These are phyloP conservation scores for Sesamia inferens DNA, from an alignment of 2,888 invertebrate species.

Conservation along the genomic window DNA sequence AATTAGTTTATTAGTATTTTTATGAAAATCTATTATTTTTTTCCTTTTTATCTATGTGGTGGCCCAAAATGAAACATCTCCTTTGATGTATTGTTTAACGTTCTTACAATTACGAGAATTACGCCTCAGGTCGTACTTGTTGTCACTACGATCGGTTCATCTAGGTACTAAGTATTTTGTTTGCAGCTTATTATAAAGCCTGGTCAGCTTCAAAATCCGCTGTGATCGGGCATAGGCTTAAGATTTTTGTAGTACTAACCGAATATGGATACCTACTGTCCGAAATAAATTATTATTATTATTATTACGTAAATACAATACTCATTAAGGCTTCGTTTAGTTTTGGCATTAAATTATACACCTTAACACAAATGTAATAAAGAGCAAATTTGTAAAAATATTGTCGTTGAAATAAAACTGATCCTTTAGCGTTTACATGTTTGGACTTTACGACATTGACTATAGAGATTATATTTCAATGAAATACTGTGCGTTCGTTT, in stretches of 20 bases:
- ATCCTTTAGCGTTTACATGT: not conserved
- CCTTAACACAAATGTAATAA: not conserved
- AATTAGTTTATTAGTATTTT: no score
- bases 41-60: no score
- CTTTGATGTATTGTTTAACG: no score
- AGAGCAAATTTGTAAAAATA: slow-evolving; percentile 15
- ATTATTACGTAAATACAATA: slow-evolving; percentile 1
- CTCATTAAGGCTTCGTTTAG: not conserved
- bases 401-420: not conserved
- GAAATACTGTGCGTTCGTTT: not conserved
- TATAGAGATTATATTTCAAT: slow-evolving; percentile 3
- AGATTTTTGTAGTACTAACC: no score
- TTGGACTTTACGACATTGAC: slow-evolving; percentile 4
- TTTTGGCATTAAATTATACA: not conserved
- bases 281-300: no score
- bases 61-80: no score
- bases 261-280: no score
- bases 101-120: no score
- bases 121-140: slow-evolving; percentile 11
- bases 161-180: slow-evolving; percentile 64
- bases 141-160: slow-evolving; percentile 42
- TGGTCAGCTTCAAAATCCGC: not conserved
- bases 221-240: no score
- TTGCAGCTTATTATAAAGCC: not conserved
- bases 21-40: no score